Conservation (phyloP, 2,113 vertebrate genomes). For the Amphiprion ocellaris region DNA sequence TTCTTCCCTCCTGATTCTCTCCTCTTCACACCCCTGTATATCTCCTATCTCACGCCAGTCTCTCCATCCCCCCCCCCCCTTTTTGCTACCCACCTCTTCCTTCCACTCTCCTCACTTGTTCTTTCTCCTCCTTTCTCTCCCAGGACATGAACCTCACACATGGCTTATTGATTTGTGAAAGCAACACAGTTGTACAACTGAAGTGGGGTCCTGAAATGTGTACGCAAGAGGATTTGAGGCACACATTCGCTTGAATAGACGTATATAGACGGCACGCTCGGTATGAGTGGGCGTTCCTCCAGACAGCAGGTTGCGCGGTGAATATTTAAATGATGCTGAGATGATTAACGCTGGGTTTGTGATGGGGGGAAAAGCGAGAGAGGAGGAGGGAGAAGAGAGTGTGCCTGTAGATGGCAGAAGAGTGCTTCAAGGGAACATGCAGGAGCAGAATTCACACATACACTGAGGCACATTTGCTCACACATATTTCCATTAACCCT, state of each 20-base stretch:
- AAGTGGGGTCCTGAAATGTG: slow-evolving; percentile 43
- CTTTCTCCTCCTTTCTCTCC: slow-evolving; percentile 15
- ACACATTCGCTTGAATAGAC: slow-evolving; percentile 1
- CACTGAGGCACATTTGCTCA: slow-evolving; percentile 16
- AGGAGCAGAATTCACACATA: slow-evolving; percentile 36
- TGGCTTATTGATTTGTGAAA: slow-evolving; percentile 76
- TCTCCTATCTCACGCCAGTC: slow-evolving; percentile 32
- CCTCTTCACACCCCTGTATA: slow-evolving; percentile 32
- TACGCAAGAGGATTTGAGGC: slow-evolving; percentile 21
- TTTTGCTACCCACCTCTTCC: neutral
- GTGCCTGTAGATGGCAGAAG: slow-evolving; percentile 84
- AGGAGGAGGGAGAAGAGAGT: slow-evolving; percentile 30
- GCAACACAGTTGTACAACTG: slow-evolving; percentile 32
- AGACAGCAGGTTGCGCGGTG: slow-evolving; percentile 10
- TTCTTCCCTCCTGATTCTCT: slow-evolving; percentile 27
- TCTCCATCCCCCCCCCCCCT: neutral
- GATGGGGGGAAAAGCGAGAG: slow-evolving; percentile 31
- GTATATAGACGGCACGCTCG: slow-evolving; percentile 14
- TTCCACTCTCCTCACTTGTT: slow-evolving; percentile 19
- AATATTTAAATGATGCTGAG: slow-evolving; percentile 56
- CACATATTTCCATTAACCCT: slow-evolving; percentile 41
- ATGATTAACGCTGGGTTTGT: slow-evolving; percentile 55
- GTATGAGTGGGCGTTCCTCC: neutral
- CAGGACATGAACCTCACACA: slow-evolving; percentile 73
- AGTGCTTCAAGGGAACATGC: slow-evolving; percentile 74